A percentile compares a stretch with the other conserved stretches of the same genome.
Conservation (phyloP, 2,888 invertebrate species). For the Lymantria dispar region DNA sequence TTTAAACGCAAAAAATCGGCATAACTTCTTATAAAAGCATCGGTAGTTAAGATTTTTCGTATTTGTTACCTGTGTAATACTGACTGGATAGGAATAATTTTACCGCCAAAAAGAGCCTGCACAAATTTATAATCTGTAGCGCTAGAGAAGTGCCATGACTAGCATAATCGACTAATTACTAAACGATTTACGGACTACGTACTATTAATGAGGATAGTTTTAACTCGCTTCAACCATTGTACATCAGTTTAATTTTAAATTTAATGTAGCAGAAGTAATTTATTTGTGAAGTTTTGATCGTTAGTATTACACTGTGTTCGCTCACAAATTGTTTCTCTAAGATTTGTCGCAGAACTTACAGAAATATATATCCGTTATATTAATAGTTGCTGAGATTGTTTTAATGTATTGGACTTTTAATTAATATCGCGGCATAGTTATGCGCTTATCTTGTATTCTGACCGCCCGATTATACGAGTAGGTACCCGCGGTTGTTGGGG, state of each 20-base stretch:
- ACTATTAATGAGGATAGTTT: slow-evolving; percentile 1
- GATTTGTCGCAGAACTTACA: background rate
- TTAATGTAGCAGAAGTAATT: slow-evolving; percentile 8
- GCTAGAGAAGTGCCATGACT: slow-evolving; percentile 23
- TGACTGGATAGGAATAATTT: background rate
- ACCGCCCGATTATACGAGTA: no score
- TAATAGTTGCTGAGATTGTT: no score
- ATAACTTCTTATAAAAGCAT: no score
- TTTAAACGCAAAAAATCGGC: no score
- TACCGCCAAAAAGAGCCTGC: background rate
- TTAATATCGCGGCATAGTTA: no score
- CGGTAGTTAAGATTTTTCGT: no score
- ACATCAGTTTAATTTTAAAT: slow-evolving; percentile 3
- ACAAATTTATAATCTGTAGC: slow-evolving; percentile 9
- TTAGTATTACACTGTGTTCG: background rate
- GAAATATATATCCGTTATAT: no score
- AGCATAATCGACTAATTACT: slow-evolving; percentile 29
- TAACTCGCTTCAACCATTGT: background rate
- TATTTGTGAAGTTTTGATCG: slow-evolving; percentile 1
- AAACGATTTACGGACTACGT: slow-evolving; percentile 5
- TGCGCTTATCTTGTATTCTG: no score
- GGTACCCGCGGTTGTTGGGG: no score
- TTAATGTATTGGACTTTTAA: no score
- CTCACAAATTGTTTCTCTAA: background rate
- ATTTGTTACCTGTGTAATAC: no score